Base-by-base conservation (phyloP, 2,888 invertebrate genomes). In the Campoplex nolae region DNA sequence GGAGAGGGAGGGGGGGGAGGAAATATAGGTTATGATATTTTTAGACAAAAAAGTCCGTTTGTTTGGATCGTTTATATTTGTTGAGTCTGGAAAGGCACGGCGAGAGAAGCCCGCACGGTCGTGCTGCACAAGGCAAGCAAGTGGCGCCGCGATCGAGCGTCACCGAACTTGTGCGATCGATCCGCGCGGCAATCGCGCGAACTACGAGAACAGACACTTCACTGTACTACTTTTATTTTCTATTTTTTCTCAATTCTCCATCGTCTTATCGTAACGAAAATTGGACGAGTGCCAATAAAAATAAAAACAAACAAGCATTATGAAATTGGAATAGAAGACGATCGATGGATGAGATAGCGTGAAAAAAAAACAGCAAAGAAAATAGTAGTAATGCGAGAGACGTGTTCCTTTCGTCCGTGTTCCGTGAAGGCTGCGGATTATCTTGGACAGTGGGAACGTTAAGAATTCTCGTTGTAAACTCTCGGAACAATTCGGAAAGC, bases 21-120 rank as follows among this genome's bases (percentile, higher is more conserved):
- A 62, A 62, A 62, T 32, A 65, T 76, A 35, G 62, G 65, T 32
- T 76, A 51, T 65, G 62, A 76, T 82, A 85, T 85, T 77, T 73
- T 82, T 82, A 85, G 81, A 73, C 56, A 23, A 56, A 90, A 90
- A 89, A 85, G 87, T 88, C 84, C 89, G 91, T 93, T 93, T 93
- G 91, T 92, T 92, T 92, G 90, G 89, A 91, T 92, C 91, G 89
- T 92, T 90, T 92, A 91, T 91, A 91, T 70, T 54, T 9, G 70
- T 45, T 70, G 79, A 51, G 54, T 73, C 42, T 62, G 32, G 56
- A 18, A 62, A 73, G 84, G 42, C 38, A 58, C 48, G 62, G 23
- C 58, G 28, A 38, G 65, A 23, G 0, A 18, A 23, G 18, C 32
- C 6, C 54, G 74, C n/a, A n/a, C 42, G 38, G 68, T 16, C 6